These are phyloP conservation scores for Mastigias papua DNA, from an alignment of 30 jellyfish, hydroid and myxozoan species.

Conservation along the genomic window DNA sequence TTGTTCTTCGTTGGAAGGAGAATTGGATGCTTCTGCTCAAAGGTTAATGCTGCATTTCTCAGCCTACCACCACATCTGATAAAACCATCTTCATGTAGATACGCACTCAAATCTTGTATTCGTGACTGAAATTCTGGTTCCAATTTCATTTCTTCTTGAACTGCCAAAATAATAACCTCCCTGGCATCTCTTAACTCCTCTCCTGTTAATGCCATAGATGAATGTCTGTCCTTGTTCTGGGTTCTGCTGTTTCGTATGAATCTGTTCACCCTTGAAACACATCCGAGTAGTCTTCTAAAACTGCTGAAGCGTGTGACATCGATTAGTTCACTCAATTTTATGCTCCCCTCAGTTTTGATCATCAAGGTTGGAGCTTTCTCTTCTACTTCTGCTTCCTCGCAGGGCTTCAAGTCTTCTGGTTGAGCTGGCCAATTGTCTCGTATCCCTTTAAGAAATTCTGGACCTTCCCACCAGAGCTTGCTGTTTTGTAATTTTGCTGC, in stretches of 20 bases:
- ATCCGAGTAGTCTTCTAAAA: neutral
- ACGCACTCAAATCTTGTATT: neutral
- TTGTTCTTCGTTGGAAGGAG: constrained; percentile 49
- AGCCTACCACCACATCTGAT: neutral
- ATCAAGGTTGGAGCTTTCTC: neutral
- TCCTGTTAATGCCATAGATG: neutral
- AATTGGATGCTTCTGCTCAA: constrained; percentile 13
- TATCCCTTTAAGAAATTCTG: constrained; percentile 9
- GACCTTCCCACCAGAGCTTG: constrained; percentile 42
- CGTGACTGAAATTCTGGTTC: neutral
- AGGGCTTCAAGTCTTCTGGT: neutral
- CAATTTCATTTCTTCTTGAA: neutral
- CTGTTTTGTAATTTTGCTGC: neutral
- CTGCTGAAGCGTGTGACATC: neutral
- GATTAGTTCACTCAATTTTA: neutral
- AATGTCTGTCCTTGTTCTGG: constrained; percentile 9
- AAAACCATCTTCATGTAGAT: neutral
- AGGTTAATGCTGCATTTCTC: neutral
- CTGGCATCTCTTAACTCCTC: neutral
- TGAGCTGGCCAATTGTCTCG: constrained; percentile 36
- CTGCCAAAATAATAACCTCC: constrained; percentile 13
- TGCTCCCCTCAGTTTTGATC: neutral
- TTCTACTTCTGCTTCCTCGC: constrained; percentile 5
- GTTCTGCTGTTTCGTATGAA: constrained; percentile 32
- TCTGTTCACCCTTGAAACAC: neutral